A percentile compares a stretch with the other conserved stretches of the same genome.
Conservation (phyloP, 2,888 invertebrate species). For the Schizotus pectinicornis region DNA sequence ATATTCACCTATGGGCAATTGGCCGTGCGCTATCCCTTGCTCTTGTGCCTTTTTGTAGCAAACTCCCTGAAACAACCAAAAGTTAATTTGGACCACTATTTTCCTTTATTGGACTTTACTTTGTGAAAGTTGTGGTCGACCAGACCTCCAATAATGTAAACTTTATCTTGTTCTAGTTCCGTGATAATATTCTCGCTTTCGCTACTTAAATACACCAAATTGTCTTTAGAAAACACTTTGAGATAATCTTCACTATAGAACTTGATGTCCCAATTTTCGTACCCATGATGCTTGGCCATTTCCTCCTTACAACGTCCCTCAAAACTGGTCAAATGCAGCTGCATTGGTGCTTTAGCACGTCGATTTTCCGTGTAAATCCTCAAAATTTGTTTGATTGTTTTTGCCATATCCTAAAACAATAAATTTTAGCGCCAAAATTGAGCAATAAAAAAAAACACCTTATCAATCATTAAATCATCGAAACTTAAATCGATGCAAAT, state of each 20-base stretch:
- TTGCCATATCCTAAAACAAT: slow-evolving; percentile 72
- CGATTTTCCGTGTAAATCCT: slow-evolving; percentile 92
- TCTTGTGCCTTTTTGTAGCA: slow-evolving; percentile 83
- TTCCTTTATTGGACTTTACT: slow-evolving; percentile 56
- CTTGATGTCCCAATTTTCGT: slow-evolving; percentile 89
- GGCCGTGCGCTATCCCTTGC: slow-evolving; percentile 79
- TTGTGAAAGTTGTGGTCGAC: slow-evolving; percentile 98
- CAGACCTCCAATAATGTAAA: slow-evolving; percentile 95
- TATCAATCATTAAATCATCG: slow-evolving; percentile 84
- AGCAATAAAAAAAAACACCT: slow-evolving; percentile 40
- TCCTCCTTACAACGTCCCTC: slow-evolving; percentile 74
- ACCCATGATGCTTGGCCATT: slow-evolving; percentile 84
- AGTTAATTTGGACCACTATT: slow-evolving; percentile 2
- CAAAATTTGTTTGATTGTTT: slow-evolving; percentile 88
- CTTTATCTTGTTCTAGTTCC: slow-evolving; percentile 74
- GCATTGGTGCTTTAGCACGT: slow-evolving; percentile 77
- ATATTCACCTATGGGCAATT: slow-evolving; percentile 87
- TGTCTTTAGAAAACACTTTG: slow-evolving; percentile 75
- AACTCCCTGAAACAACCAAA: slow-evolving; percentile 68
- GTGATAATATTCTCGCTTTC: slow-evolving; percentile 90
- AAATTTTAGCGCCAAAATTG: not conserved
- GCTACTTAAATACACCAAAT: slow-evolving; percentile 89
- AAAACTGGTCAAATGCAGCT: slow-evolving; percentile 84
- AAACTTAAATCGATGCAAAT: slow-evolving; percentile 91
- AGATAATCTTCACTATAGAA: slow-evolving; percentile 72